phyloP scores from a whole-genome alignment of 2,113 vertebrate genomes.

The Pluvianellus socialis region DNA sequence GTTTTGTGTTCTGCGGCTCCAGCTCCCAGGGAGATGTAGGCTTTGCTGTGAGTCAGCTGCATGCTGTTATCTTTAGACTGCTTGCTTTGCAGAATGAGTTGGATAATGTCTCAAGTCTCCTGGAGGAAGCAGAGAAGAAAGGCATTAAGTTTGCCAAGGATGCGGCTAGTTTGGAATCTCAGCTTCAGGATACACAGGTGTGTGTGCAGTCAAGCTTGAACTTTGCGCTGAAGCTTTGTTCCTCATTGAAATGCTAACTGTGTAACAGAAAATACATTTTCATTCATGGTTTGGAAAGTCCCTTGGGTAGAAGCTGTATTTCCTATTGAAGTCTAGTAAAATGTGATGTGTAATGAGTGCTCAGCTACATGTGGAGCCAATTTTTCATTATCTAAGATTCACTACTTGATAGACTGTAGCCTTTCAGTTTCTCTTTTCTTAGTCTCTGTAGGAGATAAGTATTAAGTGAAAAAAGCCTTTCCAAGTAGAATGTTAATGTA shows the following conservation, averaged over 20 bases:
- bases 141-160: conserved; percentile 94
- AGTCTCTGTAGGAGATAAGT: background rate
- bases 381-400: background rate
- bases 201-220: background rate
- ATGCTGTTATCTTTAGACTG: background rate
- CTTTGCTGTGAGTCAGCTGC: background rate
- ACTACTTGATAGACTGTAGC: background rate
- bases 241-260: background rate
- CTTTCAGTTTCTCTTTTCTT: background rate
- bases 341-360: background rate
- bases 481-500: background rate
- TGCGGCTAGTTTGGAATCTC: conserved; percentile 87
- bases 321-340: background rate
- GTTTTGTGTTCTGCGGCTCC: background rate
- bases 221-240: background rate
- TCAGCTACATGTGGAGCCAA: background rate
- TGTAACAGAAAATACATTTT: background rate
- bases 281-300: background rate
- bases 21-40: background rate
- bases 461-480: background rate
- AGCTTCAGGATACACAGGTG: conserved; percentile 95
- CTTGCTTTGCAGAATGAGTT: conserved; percentile 84
- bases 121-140: conserved; percentile 96
- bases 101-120: conserved; percentile 87
- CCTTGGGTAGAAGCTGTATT: background rate